These are phyloP conservation scores for Parnassius apollo DNA, from an alignment of 2,888 invertebrate genomes.

Conservation along the genomic window DNA sequence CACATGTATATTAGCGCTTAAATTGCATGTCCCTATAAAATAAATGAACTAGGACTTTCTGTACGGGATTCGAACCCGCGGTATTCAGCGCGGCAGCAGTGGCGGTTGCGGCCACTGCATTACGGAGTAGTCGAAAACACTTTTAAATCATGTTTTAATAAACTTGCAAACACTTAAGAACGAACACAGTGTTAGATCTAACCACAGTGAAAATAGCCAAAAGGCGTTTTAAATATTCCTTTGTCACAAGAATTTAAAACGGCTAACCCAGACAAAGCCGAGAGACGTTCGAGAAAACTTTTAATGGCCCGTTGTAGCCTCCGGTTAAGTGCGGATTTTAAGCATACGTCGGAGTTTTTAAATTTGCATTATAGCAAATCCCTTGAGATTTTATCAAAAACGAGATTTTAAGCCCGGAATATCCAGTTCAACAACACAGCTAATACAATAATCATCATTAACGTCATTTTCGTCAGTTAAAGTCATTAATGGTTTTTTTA, in stretches of 20 bases:
- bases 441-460: no score
- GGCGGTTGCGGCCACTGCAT: no score
- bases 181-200: not conserved
- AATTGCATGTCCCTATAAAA: no score
- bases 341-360: not conserved
- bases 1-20: no score
- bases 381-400: not conserved
- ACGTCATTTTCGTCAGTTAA: no score
- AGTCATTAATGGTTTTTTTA: no score
- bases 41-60: no score
- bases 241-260: not conserved
- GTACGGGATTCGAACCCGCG: no score
- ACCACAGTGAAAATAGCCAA: not conserved
- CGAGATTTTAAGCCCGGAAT: not conserved
- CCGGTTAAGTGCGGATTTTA: not conserved
- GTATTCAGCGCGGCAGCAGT: no score
- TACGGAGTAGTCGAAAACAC: no score
- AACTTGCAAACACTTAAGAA: not conserved
- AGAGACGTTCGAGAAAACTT: constrained; percentile 8
- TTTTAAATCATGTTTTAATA: no score
- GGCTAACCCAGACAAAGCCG: not conserved
- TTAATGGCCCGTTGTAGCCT: constrained; percentile 7
- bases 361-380: not conserved
- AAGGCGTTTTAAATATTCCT: not conserved
- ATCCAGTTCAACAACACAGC: no score